Base-by-base conservation (phyloP, 2,888 invertebrate genomes). In the Coenonympha arcania region DNA sequence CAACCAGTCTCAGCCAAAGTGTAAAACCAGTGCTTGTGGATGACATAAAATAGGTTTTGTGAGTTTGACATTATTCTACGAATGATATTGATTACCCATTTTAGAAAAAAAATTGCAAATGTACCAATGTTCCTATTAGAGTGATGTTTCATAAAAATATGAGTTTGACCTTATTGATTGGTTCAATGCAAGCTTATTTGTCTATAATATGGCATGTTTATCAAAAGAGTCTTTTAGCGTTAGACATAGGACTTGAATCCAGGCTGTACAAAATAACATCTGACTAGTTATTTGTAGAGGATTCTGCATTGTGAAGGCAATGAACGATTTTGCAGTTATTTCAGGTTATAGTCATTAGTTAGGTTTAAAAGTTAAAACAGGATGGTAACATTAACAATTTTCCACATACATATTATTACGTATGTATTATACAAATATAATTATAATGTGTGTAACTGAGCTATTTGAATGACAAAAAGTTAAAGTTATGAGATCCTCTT, bases 171-270 rank as follows among this genome's bases (percentile, higher is more conserved):
- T 4, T 24, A 24, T 15, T 24, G 39, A 15, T 22, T 11, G 4
- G 39, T 39, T 39, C 22, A 37, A 22, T 22, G 41, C n/a, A 28
- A 41, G 20, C 11, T 19, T 26, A 11, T 40, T 40, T 28, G 28
- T 6, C 28, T 18, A 2, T 28, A 11, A 16, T 40, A n/a, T 26
- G 24, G 39, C 39, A 40, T 11, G 16, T 18, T 40, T 18, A 40
- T 39, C 11, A 18, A 41, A 26, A 75, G 76, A 75, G 63, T 78
- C 80, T 77, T 69, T 78, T 82, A 82, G 84, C 81, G 73, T 76
- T 83, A 85, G 83, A 73, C 59, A 75, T 85, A 85, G 85, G 73
- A 74, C 80, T 82, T 81, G 70, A 83, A 82, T 80, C 68, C 79
- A 74, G 76, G 80, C 82, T 85, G 83, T 85, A 84, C 79, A 85